Evolutionary conservation across 2,888 invertebrate species (phyloP), one percentile per base, ranked within the genome.

Genomic region (Epistrophe eligans): DNA sequence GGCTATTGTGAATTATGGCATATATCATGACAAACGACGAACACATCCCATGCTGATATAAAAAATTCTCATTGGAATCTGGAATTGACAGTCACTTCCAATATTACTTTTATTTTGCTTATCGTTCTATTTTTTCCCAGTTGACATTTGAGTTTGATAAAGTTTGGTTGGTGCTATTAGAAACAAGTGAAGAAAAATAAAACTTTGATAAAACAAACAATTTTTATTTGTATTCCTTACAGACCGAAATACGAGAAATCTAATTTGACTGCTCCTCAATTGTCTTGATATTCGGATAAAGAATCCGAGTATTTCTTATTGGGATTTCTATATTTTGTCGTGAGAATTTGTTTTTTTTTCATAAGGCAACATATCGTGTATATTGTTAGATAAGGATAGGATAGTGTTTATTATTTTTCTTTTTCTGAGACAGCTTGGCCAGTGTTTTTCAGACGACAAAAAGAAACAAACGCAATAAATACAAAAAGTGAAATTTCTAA

Each of bases 361-460:
- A 17, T 57, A n/a, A n/a, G n/a, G 24, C 24, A 15, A 3, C 4
- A 10, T 15, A 35, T 35, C 17, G 57, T 38, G 15, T 57, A n/a
- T n/a, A 13, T 40, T 62, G 19, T 62, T 62, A 62, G 60, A 40
- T 62, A 62, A 62, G 60, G 60, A 38, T 11, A 62, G 60, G 60
- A 38, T 11, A 11, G 60, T 60, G 38, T 62, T 40, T 62, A 40
- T 32, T 35, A 57, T 24, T 24, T 19, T 8, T 15, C 24, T 19
- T 60, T 19, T 40, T 24, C 24, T 13, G 52, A 7, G 52, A 8
- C 52, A 13, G 6, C 35, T 58, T 10, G 17, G 35, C 2, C 58
- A 58, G 58, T 35, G 58, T 15, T 52, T 13, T 24, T 52, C 24
- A 4, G 10, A 50, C 19, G 19, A 10, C 19, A 50, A 50, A 50